phyloP scores from a whole-genome alignment of 1,140 invertebrate species.

The Heliconius nattereri region DNA sequence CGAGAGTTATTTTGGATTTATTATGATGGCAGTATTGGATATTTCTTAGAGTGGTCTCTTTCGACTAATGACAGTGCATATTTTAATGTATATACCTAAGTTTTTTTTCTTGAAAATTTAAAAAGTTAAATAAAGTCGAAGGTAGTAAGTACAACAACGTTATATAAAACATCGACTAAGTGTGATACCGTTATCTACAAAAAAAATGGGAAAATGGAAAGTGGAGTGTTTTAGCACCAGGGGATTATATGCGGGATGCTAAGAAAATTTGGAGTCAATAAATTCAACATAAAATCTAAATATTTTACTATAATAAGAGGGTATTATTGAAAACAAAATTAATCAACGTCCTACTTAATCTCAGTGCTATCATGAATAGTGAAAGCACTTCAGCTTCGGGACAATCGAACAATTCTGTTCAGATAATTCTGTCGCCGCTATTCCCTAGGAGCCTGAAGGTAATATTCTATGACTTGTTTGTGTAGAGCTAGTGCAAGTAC shows the following conservation, averaged over 20 bases:
- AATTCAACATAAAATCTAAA: not conserved
- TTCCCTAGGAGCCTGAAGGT: not conserved
- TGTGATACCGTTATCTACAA: too few species aligned
- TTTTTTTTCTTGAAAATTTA: too few species aligned
- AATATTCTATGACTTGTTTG: not conserved
- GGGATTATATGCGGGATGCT: too few species aligned
- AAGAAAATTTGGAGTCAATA: too few species aligned
- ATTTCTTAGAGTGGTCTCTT: not conserved
- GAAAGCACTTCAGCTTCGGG: slow-evolving; percentile 10
- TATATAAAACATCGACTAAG: too few species aligned
- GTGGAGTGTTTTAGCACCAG: not conserved
- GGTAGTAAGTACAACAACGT: too few species aligned
- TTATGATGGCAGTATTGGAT: slow-evolving; percentile 4
- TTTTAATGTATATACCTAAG: too few species aligned
- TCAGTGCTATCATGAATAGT: not conserved
- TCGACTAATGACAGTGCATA: too few species aligned
- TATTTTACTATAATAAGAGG: not conserved
- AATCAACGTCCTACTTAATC: not conserved
- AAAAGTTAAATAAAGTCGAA: too few species aligned
- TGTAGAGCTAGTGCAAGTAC: too few species aligned
- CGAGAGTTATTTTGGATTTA: not conserved
- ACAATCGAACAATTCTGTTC: slow-evolving; percentile 12
- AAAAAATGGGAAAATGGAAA: not conserved
- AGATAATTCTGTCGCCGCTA: slow-evolving; percentile 11
- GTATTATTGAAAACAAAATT: slow-evolving; percentile 7